Base-by-base conservation (phyloP, 2,113 vertebrate genomes). In the Phocoena sinus region DNA sequence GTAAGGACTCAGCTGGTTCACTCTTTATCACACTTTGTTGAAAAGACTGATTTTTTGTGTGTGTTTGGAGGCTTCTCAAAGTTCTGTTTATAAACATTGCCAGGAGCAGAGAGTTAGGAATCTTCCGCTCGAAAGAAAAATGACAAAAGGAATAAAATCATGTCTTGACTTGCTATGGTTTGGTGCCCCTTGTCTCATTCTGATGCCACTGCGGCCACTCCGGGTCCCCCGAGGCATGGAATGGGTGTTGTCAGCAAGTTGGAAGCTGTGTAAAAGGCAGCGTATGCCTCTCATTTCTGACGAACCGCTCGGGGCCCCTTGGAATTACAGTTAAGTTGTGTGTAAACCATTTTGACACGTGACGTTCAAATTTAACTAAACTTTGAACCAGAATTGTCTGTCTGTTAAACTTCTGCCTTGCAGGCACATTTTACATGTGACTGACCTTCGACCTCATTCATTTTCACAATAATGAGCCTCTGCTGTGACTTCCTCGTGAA, bases 41-140 rank as follows among this genome's bases (percentile, higher is more conserved):
- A 70, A 92, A 89, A 87, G 53, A 87, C 58, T 18, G 73, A 1
- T 38, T 84, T 96, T 60, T 81, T 44, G 18, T n/a, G 18, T 79
- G 21, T 17, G 5, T 93, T 96, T 62, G 79, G 11, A 68, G 91
- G 38, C n/a, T 94, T 31, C 87, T 95, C 44, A 21, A 58, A 10
- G 87, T 96, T 98, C 88, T n/a, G 7, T 86, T 96, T 90, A 91
- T 88, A 97, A 80, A 88, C 67, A 50, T 0, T 6, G 67, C 76
- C 63, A 81, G 84, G 74, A 84, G 90, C 90, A 60, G 73, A 89
- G 84, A 62, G 89, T 73, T 79, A 56, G 90, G 80, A 80, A 87
- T 89, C 58, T 94, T 70, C 87, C 83, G 91, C 95, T 89, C 95
- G 91, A 79, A 86, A 92, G 97, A 74, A 92, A 79, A 65, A 84